Percentiles rank a stretch among this genome's conserved stretches.
Evolutionary conservation across 2,888 invertebrate genomes (phyloP).

Genomic region (Argyresthia albistria): DNA sequence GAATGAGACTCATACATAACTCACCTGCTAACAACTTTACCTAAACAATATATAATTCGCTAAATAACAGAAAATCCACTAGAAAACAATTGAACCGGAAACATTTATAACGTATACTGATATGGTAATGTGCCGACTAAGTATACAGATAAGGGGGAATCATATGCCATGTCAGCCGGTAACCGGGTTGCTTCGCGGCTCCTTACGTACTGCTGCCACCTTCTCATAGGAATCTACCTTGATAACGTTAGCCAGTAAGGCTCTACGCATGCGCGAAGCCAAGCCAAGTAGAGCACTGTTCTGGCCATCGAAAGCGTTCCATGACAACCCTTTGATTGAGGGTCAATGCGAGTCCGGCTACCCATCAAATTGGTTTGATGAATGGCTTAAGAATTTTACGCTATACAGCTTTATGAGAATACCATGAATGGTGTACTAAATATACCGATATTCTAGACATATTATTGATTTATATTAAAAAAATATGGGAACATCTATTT

Average conservation of each 20-base stretch:
- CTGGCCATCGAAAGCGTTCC: slow-evolving; percentile 26
- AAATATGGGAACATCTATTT: neutral
- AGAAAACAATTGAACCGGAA: slow-evolving; percentile 55
- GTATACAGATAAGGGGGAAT: slow-evolving; percentile 21
- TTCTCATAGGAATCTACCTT: slow-evolving; percentile 33
- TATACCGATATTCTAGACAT: too few relatives aligned
- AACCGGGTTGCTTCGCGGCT: slow-evolving; percentile 28
- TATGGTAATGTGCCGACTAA: slow-evolving; percentile 25
- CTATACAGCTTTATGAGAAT: too few relatives aligned
- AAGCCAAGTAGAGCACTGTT: slow-evolving; percentile 52
- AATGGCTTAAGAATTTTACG: too few relatives aligned
- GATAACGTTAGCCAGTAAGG: slow-evolving; percentile 22
- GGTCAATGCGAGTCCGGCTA: slow-evolving; percentile 10
- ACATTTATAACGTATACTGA: slow-evolving; percentile 24
- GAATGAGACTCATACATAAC: slow-evolving; percentile 23
- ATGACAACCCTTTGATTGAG: slow-evolving; percentile 15
- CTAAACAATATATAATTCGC: slow-evolving; percentile 19
- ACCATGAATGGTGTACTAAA: too few relatives aligned
- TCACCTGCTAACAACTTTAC: slow-evolving; percentile 30
- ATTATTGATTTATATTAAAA: too few relatives aligned
- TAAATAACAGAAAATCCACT: slow-evolving; percentile 30
- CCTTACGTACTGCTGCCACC: slow-evolving; percentile 51
- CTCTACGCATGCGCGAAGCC: slow-evolving; percentile 47
- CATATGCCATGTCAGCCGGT: slow-evolving; percentile 44
- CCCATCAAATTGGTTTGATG: too few relatives aligned